Evolutionary conservation across 2,113 vertebrate species (phyloP).

Genomic region (Syngnathoides biaculeatus): DNA sequence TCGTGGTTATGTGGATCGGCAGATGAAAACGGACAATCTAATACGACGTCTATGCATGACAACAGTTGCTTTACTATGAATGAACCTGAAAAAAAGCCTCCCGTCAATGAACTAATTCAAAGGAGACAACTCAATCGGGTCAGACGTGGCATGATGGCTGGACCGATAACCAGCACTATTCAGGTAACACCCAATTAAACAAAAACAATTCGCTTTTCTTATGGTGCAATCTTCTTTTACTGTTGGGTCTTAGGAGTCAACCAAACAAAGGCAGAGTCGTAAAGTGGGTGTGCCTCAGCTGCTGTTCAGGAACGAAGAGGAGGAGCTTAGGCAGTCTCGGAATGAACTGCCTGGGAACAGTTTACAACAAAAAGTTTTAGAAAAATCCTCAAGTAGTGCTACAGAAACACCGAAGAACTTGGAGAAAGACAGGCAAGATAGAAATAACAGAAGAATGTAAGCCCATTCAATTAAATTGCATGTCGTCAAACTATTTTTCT

Average conservation of each 20-base stretch:
- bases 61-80: constrained; percentile 39
- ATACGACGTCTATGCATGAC: constrained; percentile 14
- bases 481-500: neutral
- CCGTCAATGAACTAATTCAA: constrained; percentile 54
- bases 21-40: constrained; percentile 45
- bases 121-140: constrained; percentile 71
- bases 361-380: constrained; percentile 14
- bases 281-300: constrained; percentile 30
- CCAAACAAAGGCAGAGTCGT: constrained; percentile 67
- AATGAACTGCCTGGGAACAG: constrained; percentile 9
- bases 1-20: constrained; percentile 12
- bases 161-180: constrained; percentile 68
- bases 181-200: constrained; percentile 64
- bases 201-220: neutral
- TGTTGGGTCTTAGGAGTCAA: constrained; percentile 70
- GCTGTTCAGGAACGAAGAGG: constrained; percentile 40
- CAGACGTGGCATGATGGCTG: constrained; percentile 80
- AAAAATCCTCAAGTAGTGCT: constrained; percentile 8
- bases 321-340: neutral
- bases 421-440: constrained; percentile 20
- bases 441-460: constrained; percentile 43
- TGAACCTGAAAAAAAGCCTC: constrained; percentile 54
- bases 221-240: neutral
- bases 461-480: neutral
- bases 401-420: constrained; percentile 26